Evolutionary conservation across 2,888 invertebrate genomes (phyloP).

Genomic region (Synergus umbraculus): DNA sequence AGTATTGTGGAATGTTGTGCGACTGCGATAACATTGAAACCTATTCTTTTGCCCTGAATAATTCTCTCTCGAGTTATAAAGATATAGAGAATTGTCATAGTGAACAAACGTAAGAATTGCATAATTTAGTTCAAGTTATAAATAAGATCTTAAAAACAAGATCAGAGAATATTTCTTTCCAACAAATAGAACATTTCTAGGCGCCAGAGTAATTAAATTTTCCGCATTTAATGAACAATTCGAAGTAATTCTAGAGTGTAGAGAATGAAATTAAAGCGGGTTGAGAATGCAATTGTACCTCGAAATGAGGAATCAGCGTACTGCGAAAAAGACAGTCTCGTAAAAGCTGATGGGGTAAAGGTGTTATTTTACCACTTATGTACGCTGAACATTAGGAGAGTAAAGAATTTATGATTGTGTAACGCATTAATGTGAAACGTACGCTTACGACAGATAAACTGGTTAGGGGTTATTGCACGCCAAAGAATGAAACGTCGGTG

Average conservation of each 20-base stretch:
- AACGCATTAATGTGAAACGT: conserved; percentile 46
- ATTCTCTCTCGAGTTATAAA: conserved; percentile 35
- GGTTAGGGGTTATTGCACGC: conserved; percentile 52
- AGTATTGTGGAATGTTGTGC: neutral
- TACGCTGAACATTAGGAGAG: conserved; percentile 17
- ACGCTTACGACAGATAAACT: conserved; percentile 47
- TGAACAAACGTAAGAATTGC: conserved; percentile 3
- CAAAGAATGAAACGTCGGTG: conserved; percentile 39
- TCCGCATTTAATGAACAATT: neutral
- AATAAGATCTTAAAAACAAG: neutral
- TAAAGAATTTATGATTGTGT: conserved; percentile 54
- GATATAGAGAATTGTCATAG: conserved; percentile 37
- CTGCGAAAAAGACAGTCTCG: neutral
- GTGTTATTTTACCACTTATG: conserved; percentile 9
- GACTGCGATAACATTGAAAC: conserved; percentile 17
- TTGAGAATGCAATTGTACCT: neutral
- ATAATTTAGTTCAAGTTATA: neutral
- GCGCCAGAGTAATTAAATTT: neutral
- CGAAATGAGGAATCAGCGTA: neutral
- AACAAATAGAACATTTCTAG: neutral
- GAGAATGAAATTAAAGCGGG: neutral
- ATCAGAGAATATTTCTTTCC: neutral
- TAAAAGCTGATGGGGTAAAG: neutral
- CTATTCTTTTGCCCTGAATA: conserved; percentile 40
- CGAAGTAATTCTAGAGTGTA: neutral